phyloP scores from a whole-genome alignment of 2,888 invertebrate genomes.

The Adela reaumurella region DNA sequence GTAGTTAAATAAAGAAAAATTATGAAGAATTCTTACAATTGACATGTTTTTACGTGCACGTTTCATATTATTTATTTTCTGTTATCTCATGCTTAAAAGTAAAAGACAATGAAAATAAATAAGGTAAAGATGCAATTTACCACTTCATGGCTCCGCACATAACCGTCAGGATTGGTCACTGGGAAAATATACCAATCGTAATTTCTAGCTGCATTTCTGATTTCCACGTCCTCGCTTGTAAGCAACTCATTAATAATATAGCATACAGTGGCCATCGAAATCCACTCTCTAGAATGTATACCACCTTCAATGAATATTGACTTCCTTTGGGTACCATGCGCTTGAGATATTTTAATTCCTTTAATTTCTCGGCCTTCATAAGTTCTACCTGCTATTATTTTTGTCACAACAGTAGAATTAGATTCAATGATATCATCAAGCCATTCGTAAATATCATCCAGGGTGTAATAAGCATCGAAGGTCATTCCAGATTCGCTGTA shows the following conservation, averaged over 20 bases:
- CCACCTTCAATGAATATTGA: constrained; percentile 44
- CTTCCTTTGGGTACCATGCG: constrained; percentile 26
- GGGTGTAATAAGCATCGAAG: constrained; percentile 9
- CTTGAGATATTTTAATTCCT: constrained; percentile 44
- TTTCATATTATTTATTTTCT: too few relatives aligned
- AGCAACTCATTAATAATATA: constrained; percentile 60
- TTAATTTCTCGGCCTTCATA: constrained; percentile 41
- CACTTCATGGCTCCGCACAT: constrained; percentile 61
- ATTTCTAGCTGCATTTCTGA: constrained; percentile 42
- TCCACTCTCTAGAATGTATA: constrained; percentile 78
- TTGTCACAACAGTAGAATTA: constrained; percentile 40
- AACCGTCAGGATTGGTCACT: constrained; percentile 75
- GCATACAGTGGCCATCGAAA: constrained; percentile 59
- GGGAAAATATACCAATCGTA: constrained; percentile 75
- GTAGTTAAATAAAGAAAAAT: constrained; percentile 17
- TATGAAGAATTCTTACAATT: too few relatives aligned
- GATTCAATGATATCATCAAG: constrained; percentile 27
- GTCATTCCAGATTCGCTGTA: constrained; percentile 7
- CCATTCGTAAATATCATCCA: constrained; percentile 9
- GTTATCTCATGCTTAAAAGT: too few relatives aligned
- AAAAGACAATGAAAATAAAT: too few relatives aligned
- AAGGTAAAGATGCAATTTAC: too few relatives aligned
- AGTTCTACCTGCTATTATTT: constrained; percentile 32
- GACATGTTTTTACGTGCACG: too few relatives aligned
- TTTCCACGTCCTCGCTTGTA: constrained; percentile 43